Base-by-base conservation (phyloP, 2,888 invertebrate species). In the Cataglyphis cursor region DNA sequence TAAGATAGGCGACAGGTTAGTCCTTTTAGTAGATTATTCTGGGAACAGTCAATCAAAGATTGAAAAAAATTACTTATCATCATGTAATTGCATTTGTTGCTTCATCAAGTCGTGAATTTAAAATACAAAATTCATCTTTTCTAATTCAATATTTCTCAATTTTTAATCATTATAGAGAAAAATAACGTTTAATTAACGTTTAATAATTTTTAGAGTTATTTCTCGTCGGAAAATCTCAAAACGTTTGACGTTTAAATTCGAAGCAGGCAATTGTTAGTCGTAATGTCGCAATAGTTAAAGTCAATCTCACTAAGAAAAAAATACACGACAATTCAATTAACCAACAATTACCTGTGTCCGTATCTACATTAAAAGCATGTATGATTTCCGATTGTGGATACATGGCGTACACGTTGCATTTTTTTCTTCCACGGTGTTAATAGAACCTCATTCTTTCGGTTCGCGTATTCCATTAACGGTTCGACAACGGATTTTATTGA, bases 1-100 rank as follows among this genome's bases (percentile, higher is more conserved):
- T 68, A 83, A 83, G 74, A 84, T 51, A 80, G 85, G 75, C 81
- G 84, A 87, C 83, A 80, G 82, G 84, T 88, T 82, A 80, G 81
- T 73, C 81, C 80, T 66, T 87, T 83, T 80, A 61, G 74, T 74
- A 74, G 80, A 81, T 89, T 85, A 15, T 85, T 85, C 68, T 74
- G 48, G 44, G 57, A 18, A 65, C 18, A 28, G 10, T 73, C 15
- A 8, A 54, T 35, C n/a, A 21, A 31, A 48, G n/a, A 24, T 59
- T 9, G 15, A 75, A 61, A 70, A 78, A 81, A 21, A 48, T 41
- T 38, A 41, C 21, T 70, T 57, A 51, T 59, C 21, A 31, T 41
- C 18, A 57, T 10, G 9, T 44, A 57, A 70, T 35, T 80, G 41
- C 73, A 80, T 59, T 59, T 78, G 44, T 78, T 70, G 72, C 59